Conservation (phyloP, 2,888 invertebrate species). For the Rhingia rostrata region DNA sequence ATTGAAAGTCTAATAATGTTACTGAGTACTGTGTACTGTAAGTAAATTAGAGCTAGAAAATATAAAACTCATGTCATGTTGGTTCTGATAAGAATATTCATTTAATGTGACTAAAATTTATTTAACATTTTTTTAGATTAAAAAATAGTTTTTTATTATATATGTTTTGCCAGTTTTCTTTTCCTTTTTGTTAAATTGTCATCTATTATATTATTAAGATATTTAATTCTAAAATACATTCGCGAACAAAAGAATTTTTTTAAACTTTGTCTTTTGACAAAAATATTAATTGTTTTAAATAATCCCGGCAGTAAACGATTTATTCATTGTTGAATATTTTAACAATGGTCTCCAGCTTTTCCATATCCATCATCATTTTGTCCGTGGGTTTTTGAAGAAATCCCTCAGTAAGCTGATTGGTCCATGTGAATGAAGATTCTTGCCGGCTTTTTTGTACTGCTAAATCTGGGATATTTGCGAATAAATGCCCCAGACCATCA, state of each 20-base stretch:
- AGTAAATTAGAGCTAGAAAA: no score
- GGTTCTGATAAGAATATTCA: no score
- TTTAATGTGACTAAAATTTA: no score
- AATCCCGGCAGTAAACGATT: background rate
- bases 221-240: background rate
- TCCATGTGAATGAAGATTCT: background rate
- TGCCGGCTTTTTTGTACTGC: background rate
- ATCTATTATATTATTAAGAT: background rate
- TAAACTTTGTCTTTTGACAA: background rate
- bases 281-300: background rate
- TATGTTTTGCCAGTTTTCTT: no score
- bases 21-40: no score
- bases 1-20: no score
- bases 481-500: no score
- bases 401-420: slow-evolving; percentile 6
- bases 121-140: no score
- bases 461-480: slow-evolving; percentile 1
- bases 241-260: background rate
- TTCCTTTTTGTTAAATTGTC: background rate
- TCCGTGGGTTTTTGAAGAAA: slow-evolving; percentile 1
- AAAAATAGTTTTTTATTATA: no score
- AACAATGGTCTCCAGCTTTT: background rate
- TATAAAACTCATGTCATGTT: no score
- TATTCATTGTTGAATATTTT: background rate
- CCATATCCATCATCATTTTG: slow-evolving; percentile 2